phyloP scores from a whole-genome alignment of 2,888 invertebrate genomes.

The Crocallis elinguaria region DNA sequence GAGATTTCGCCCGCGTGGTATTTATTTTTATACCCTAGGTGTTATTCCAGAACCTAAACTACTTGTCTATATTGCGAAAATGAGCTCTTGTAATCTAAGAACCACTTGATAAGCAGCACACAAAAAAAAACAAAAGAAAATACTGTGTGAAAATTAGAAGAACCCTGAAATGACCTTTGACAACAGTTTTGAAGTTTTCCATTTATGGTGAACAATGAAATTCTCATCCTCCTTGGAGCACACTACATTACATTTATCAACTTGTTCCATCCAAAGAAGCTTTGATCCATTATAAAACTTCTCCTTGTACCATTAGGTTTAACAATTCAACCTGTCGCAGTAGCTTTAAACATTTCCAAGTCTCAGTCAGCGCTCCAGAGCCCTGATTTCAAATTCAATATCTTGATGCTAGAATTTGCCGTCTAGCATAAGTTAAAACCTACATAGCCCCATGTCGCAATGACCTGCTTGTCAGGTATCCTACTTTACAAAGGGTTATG shows the following conservation, averaged over 20 bases:
- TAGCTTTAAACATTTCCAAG: background rate
- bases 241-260: background rate
- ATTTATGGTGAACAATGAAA: too few relatives aligned
- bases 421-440: background rate
- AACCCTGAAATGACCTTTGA: too few relatives aligned
- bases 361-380: background rate
- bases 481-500: background rate
- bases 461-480: background rate
- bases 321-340: background rate
- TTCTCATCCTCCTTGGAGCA: too few relatives aligned
- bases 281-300: background rate
- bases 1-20: too few relatives aligned
- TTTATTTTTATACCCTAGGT: too few relatives aligned
- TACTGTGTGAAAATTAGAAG: too few relatives aligned
- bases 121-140: too few relatives aligned
- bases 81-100: too few relatives aligned
- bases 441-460: background rate
- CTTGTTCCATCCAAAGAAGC: background rate
- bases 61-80: too few relatives aligned
- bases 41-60: too few relatives aligned
- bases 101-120: too few relatives aligned
- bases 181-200: too few relatives aligned
- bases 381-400: slow-evolving; percentile 7
- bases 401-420: background rate
- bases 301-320: background rate